Percentiles rank a stretch among this genome's conserved stretches.
Conservation (phyloP, 2,113 vertebrate genomes). For the Hyperopisus bebe region DNA sequence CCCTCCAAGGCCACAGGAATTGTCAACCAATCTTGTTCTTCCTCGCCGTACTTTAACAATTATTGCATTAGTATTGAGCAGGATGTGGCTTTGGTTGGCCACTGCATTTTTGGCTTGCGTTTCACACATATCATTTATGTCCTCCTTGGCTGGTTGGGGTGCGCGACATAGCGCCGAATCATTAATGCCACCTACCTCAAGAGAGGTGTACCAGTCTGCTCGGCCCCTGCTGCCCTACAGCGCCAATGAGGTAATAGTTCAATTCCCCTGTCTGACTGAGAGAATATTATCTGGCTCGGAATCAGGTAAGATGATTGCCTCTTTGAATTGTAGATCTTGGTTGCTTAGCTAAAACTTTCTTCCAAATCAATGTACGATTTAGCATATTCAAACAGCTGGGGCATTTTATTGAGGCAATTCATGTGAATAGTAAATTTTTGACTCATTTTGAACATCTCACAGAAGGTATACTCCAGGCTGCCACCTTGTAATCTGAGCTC, state of each 20-base stretch:
- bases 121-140: not conserved
- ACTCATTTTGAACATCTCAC: not conserved
- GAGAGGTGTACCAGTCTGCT: not conserved
- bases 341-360: not conserved
- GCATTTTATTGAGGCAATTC: not conserved
- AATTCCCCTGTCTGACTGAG: not conserved
- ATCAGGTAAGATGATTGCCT: not conserved
- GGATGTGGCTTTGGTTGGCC: not conserved
- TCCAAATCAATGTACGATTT: not conserved
- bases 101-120: not conserved
- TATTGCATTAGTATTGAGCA: not conserved
- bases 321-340: not conserved
- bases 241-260: not conserved
- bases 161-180: not conserved
- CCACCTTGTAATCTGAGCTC: not conserved
- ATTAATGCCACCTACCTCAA: not conserved
- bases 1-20: slow-evolving; percentile 4
- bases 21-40: slow-evolving; percentile 13
- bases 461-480: not conserved
- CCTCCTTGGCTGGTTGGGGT: not conserved
- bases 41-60: not conserved
- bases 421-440: not conserved
- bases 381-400: not conserved
- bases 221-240: not conserved
- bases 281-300: not conserved